phyloP scores from a whole-genome alignment of 35 echinoderm and acorn worm species.

The Diadema setosum region DNA sequence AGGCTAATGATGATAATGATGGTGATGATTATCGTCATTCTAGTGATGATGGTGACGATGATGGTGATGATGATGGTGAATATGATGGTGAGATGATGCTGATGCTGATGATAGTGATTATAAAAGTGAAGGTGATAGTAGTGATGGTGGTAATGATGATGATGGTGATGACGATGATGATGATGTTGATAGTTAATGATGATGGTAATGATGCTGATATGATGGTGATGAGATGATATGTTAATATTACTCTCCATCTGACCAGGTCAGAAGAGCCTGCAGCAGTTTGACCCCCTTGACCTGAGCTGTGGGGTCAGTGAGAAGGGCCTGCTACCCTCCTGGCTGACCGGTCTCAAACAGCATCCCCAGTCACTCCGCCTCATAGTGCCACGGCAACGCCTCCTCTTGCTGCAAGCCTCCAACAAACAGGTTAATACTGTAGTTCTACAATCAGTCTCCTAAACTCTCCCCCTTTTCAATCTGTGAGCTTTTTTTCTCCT shows the following conservation, averaged over 20 bases:
- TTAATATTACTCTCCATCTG: conserved; percentile 3
- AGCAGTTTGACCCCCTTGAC: conserved; percentile 79
- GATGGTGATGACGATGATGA: not conserved
- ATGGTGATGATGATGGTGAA: not conserved
- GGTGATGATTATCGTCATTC: not conserved
- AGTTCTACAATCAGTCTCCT: too few relatives aligned
- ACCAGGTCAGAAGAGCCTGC: conserved; percentile 77
- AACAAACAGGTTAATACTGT: conserved; percentile 66
- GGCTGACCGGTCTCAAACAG: conserved; percentile 30
- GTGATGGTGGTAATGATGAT: not conserved
- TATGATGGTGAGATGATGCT: not conserved
- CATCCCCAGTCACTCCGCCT: conserved; percentile 29
- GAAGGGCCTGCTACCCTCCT: not conserved
- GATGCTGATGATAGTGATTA: not conserved
- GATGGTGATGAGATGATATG: not conserved
- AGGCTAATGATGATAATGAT: not conserved
- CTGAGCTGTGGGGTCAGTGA: not conserved
- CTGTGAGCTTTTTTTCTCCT: too few relatives aligned
- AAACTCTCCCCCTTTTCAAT: too few relatives aligned
- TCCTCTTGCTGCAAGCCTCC: conserved; percentile 49
- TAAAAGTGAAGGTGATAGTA: not conserved
- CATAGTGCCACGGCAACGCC: conserved; percentile 78
- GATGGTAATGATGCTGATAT: not conserved
- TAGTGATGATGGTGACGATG: not conserved
- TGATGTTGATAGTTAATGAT: not conserved